A percentile compares a stretch with the other conserved stretches of the same genome.
Evolutionary conservation across 2,113 vertebrate species (phyloP).

Genomic region (Polypterus bichir): DNA sequence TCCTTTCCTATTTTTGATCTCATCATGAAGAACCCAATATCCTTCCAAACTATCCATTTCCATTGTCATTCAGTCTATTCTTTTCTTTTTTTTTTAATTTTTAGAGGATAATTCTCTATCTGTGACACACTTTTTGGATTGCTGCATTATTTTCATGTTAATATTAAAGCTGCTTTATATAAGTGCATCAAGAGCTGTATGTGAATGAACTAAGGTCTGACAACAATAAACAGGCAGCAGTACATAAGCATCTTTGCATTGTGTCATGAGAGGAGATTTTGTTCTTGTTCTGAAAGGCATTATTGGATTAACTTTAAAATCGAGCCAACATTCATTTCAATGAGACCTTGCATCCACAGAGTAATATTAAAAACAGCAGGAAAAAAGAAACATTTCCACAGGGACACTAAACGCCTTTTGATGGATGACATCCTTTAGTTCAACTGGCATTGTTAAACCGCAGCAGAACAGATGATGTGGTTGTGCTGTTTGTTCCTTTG

Average conservation of each 20-base stretch:
- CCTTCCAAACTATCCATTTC: no score
- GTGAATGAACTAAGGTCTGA: not conserved
- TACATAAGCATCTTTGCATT: not conserved
- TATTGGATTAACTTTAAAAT: not conserved
- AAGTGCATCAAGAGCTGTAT: no score
- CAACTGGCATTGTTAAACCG: not conserved
- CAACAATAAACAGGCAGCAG: slow-evolving; percentile 11
- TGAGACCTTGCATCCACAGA: not conserved
- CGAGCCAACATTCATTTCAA: not conserved
- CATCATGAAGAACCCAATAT: no score
- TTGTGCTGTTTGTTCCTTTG: no score
- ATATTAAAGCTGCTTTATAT: not conserved
- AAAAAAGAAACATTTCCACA: not conserved
- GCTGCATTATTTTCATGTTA: no score
- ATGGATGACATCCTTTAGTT: not conserved
- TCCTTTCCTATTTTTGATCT: no score
- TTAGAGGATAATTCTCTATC: no score
- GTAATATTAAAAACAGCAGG: not conserved
- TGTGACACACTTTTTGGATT: no score
- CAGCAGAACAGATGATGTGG: not conserved
- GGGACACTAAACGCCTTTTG: not conserved
- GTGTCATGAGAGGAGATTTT: slow-evolving; percentile 15
- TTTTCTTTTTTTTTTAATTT: no score
- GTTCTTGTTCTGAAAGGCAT: slow-evolving; percentile 2
- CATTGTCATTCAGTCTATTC: no score